Conservation (phyloP, 2,113 vertebrate genomes). For the Rhinopomastus cyanomelas region DNA sequence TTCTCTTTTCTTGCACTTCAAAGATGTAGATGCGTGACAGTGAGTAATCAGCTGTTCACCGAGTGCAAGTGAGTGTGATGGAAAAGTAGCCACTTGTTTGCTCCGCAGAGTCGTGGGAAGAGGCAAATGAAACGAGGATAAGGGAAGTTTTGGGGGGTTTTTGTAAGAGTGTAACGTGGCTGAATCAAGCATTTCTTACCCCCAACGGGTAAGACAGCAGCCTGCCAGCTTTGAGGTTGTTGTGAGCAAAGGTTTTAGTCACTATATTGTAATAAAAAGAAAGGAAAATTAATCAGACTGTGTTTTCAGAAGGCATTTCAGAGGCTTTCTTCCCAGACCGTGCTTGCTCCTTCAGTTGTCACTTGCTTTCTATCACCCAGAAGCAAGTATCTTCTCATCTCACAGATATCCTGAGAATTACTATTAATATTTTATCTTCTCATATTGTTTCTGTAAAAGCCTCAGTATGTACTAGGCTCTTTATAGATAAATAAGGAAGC, state of each 20-base stretch:
- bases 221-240: neutral
- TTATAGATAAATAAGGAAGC: neutral
- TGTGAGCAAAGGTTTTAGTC: neutral
- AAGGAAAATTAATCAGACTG: neutral
- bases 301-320: neutral
- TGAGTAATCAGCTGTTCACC: neutral
- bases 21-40: constrained; percentile 10
- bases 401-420: neutral
- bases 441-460: neutral
- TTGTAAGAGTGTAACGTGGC: neutral
- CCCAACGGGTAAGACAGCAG: neutral
- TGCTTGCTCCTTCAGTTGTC: neutral
- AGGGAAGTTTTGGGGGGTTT: neutral
- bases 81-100: neutral
- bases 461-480: neutral
- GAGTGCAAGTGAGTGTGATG: neutral
- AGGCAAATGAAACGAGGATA: constrained; percentile 27
- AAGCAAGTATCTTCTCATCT: neutral
- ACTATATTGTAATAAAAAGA: neutral
- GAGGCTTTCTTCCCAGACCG: neutral
- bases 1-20: constrained; percentile 1
- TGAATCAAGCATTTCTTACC: neutral
- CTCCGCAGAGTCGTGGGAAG: constrained; percentile 6
- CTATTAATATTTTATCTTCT: constrained; percentile 16
- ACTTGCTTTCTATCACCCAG: constrained; percentile 13